Percentiles rank a stretch among this genome's conserved stretches.
Conservation (phyloP, 2,113 vertebrate genomes). For the Amia ocellicauda region DNA sequence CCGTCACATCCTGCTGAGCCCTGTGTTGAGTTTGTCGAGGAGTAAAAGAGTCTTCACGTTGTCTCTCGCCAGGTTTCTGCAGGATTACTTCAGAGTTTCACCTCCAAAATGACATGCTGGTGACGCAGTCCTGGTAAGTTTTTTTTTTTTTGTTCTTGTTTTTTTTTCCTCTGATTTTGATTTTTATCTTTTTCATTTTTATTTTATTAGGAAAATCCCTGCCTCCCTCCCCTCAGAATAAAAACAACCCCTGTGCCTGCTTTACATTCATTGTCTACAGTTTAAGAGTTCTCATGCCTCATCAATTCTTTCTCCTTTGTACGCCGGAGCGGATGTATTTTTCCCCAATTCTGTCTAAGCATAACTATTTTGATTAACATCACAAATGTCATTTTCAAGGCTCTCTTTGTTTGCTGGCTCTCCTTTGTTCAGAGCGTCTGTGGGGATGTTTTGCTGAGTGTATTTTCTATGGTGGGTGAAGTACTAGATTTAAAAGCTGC, state of each 20-base stretch:
- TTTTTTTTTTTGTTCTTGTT: not conserved
- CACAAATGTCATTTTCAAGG: constrained; percentile 36
- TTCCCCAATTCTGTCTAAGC: constrained; percentile 1
- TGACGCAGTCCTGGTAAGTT: constrained; percentile 42
- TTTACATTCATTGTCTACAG: not conserved
- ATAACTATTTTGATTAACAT: constrained; percentile 16
- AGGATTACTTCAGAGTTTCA: constrained; percentile 30
- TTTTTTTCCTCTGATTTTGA: not conserved
- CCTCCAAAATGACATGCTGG: constrained; percentile 43
- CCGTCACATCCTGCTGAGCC: constrained; percentile 9
- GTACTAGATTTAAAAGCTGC: constrained; percentile 2
- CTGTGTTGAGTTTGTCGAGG: not conserved
- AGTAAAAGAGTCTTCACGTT: not conserved
- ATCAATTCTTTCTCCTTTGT: not conserved
- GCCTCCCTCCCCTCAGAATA: no score
- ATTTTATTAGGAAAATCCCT: no score
- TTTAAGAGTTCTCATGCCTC: not conserved
- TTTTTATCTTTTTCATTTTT: no score
- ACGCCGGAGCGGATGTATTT: not conserved
- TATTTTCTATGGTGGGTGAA: not conserved
- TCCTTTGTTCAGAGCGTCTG: constrained; percentile 20
- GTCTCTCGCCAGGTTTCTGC: constrained; percentile 45
- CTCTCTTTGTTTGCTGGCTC: constrained; percentile 34
- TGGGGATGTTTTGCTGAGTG: not conserved
- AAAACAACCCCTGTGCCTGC: no score